A percentile compares a stretch with the other conserved stretches of the same genome.
Conservation (phyloP, 2,113 vertebrate genomes). For the Pomatorhinus ruficollis region DNA sequence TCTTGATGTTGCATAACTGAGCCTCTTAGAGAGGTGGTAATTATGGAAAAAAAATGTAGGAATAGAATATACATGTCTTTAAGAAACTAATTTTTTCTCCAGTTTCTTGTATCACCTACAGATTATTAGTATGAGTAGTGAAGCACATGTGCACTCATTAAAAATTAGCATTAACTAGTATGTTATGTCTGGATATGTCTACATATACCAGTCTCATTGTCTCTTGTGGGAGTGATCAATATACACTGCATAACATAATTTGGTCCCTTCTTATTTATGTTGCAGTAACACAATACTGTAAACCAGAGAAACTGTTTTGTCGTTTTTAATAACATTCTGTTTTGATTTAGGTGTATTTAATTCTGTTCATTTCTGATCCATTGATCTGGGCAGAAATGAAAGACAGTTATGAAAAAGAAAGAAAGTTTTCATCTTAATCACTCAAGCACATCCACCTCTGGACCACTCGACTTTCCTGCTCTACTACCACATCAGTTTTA, state of each 20-base stretch:
- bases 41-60: neutral
- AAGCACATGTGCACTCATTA: neutral
- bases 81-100: neutral
- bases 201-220: neutral
- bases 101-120: neutral
- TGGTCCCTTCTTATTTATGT: neutral
- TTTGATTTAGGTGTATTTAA: slow-evolving; percentile 20
- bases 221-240: neutral
- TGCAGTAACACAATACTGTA: neutral
- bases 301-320: neutral
- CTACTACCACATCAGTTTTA: neutral
- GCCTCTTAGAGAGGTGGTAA: neutral
- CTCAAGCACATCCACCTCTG: neutral
- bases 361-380: slow-evolving; percentile 21
- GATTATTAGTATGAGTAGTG: neutral
- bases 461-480: neutral
- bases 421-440: neutral
- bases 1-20: neutral
- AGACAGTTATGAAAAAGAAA: neutral
- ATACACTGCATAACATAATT: neutral
- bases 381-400: slow-evolving; percentile 22
- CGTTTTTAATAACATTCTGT: neutral
- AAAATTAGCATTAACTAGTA: neutral
- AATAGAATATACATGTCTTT: neutral
- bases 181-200: neutral